phyloP scores from a whole-genome alignment of 1,140 invertebrate genomes.

The Anoplolepis gracilipes region DNA sequence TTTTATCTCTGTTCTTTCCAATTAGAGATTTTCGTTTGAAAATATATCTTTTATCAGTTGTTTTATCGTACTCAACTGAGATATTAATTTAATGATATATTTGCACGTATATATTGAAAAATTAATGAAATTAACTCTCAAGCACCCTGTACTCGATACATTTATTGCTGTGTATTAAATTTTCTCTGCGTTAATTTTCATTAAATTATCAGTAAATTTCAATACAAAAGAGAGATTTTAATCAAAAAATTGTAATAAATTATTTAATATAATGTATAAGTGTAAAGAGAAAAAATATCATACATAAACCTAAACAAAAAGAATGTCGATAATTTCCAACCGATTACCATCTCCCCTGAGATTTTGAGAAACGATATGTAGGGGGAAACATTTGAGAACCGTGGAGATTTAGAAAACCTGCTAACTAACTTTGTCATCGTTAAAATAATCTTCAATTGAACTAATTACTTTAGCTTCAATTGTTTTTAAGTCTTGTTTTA shows the following conservation, averaged over 20 bases:
- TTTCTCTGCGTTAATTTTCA: neutral
- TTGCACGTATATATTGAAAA: neutral
- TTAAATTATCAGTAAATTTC: neutral
- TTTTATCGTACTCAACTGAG: neutral
- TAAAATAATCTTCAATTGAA: neutral
- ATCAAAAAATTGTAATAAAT: neutral
- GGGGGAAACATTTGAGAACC: neutral
- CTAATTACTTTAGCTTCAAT: neutral
- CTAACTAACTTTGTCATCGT: neutral
- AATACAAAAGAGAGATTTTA: neutral
- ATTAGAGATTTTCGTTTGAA: neutral
- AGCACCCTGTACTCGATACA: neutral
- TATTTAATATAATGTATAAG: neutral
- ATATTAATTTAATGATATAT: neutral
- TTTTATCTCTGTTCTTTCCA: neutral
- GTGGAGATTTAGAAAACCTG: neutral
- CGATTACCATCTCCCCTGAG: constrained; percentile 13
- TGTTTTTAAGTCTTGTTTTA: neutral
- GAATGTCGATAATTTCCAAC: neutral
- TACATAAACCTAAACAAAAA: neutral
- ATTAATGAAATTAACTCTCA: neutral
- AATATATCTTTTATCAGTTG: neutral
- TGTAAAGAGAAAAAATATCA: neutral
- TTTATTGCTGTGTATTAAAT: neutral
- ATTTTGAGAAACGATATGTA: neutral